phyloP scores from a whole-genome alignment of 37 sponge, comb jelly and placozoan genomes.

The Petrosia ficiformis region DNA sequence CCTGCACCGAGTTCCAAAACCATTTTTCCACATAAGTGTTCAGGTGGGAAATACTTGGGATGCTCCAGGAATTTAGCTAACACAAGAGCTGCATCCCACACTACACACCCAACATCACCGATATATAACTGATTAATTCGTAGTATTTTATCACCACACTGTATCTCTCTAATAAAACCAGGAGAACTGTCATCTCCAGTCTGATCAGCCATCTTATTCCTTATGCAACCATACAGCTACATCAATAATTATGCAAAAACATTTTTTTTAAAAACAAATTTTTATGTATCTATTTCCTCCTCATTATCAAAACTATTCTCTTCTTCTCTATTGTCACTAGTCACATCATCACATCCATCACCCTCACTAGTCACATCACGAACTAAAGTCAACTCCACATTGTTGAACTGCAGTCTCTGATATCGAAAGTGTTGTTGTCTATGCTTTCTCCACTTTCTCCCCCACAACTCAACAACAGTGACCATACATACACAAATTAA shows the following conservation, averaged over 20 bases:
- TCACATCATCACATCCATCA: neutral
- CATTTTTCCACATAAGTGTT: constrained; percentile 40
- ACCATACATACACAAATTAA: constrained; percentile 1
- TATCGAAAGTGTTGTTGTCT: too few relatives aligned
- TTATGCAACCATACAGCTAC: too few relatives aligned
- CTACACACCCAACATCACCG: constrained; percentile 92
- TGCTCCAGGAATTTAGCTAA: constrained; percentile 69
- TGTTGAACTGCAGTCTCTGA: too few relatives aligned
- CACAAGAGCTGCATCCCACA: constrained; percentile 93
- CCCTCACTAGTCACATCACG: neutral
- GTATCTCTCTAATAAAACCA: constrained; percentile 38
- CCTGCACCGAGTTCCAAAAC: constrained; percentile 86
- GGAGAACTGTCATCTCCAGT: too few relatives aligned
- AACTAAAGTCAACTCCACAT: too few relatives aligned
- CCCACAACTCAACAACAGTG: too few relatives aligned
- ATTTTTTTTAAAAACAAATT: neutral
- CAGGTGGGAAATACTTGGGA: neutral
- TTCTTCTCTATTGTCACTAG: neutral
- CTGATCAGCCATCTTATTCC: too few relatives aligned
- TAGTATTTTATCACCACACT: constrained; percentile 21
- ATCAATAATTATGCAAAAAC: too few relatives aligned
- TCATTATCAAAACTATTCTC: neutral
- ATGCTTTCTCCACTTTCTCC: too few relatives aligned
- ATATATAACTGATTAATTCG: constrained; percentile 63
- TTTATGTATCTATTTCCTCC: neutral